A percentile compares a stretch with the other conserved stretches of the same genome.
These are phyloP conservation scores for Listronotus bonariensis DNA, from an alignment of 1,140 invertebrate genomes.

Conservation along the genomic window DNA sequence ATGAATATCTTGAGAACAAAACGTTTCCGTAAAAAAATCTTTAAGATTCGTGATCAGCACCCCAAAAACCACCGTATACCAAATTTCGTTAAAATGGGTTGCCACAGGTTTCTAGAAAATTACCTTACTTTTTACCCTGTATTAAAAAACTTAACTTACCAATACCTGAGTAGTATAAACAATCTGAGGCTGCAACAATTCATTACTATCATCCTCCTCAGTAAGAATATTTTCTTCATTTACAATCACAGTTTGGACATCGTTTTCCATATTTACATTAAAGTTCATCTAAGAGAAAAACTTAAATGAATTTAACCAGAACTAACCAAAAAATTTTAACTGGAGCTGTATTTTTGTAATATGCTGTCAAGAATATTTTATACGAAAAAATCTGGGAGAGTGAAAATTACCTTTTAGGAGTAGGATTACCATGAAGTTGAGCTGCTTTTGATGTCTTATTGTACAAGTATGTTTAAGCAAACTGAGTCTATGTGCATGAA, in stretches of 20 bases:
- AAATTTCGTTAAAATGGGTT: no score
- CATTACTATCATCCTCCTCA: slow-evolving; percentile 19
- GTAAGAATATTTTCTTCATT: slow-evolving; percentile 19
- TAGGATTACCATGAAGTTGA: slow-evolving; percentile 42
- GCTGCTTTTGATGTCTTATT: slow-evolving; percentile 63
- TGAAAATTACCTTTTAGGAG: slow-evolving; percentile 8
- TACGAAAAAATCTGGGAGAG: neutral
- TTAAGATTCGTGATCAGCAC: no score
- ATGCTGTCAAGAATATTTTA: no score
- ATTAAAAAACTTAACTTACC: neutral
- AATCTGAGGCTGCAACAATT: slow-evolving; percentile 14
- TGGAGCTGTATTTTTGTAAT: no score
- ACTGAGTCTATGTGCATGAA: slow-evolving; percentile 65
- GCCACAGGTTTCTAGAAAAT: no score
- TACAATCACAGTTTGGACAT: slow-evolving; percentile 16
- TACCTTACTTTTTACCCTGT: neutral
- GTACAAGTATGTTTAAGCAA: slow-evolving; percentile 65
- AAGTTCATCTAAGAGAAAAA: slow-evolving; percentile 10
- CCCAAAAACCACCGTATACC: no score
- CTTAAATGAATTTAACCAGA: no score
- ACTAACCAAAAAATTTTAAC: no score
- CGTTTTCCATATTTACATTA: slow-evolving; percentile 17
- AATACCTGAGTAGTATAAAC: slow-evolving; percentile 19
- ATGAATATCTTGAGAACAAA: no score
- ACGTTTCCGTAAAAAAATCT: no score